Base-by-base conservation (phyloP, 2,888 invertebrate species). In the Dasypogon diadema region DNA sequence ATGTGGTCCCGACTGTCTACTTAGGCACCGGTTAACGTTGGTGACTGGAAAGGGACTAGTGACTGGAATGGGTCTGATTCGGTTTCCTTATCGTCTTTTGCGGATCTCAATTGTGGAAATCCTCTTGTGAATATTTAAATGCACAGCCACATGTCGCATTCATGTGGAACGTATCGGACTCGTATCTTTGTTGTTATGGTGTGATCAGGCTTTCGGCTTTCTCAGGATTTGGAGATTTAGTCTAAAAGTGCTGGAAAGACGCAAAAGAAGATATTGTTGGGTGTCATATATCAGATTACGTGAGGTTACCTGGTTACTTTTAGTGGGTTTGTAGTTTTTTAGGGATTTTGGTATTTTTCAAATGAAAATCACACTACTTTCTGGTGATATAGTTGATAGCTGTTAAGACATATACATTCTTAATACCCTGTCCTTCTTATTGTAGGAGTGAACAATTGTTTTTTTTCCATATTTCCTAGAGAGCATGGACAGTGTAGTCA, bases 41-140 rank as follows among this genome's bases (percentile, higher is more conserved):
- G 18, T 12, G 51, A 18, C 51, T 30, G 21, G 54, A 14, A 8
- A 46, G 34, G 26, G 18, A 30, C 34, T 54, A 26, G 30, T 70
- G 34, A 14, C n/a, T 10, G 65, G 70, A 18, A 24, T 70, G 54
- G 70, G 70, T 54, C 30, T 70, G 70, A 70, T 70, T 70, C 34
- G 70, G 70, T 70, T 70, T 70, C 58, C 74, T 58, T 74, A 58
- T 74, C 58, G 42, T 74, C 58, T 58, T 74, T 55, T 58, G 46
- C 58, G 58, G 58, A 74, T 74, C 58, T 74, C 74, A 74, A 74
- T 74, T 74, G 74, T 74, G 74, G 46, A 58, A 74, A 73, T 74
- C 58, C 58, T 74, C 42, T 74, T 58, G 74, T 74, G 74, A 74
- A 74, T 74, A 74, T 74, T 74, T 74, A 74, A 74, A 74, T 46